Base-by-base conservation (phyloP, 1,140 invertebrate genomes). In the Caenorhabditis remanei region DNA sequence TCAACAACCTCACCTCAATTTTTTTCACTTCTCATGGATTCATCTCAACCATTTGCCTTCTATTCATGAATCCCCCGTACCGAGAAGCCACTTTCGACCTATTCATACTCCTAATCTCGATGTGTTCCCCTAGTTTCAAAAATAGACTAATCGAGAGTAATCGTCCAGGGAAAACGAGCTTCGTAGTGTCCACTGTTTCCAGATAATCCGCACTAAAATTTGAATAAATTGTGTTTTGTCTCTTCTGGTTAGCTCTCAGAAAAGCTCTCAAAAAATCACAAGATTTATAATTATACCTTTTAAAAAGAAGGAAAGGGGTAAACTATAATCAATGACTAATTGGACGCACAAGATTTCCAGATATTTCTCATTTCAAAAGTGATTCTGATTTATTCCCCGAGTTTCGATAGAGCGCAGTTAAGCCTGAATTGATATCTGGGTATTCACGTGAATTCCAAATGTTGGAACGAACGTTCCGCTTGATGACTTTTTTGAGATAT, bases 1-100 rank as follows among this genome's bases (percentile, higher is more conserved):
- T 71, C 14, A 71, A 71, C 19, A 71, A 43, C 19, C 24, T 43
- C 16, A 63, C 61, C 3, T 63, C 61, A 32, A 32, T 63, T 11
- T 40, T 24, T 3, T 63, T 63, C n/a, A 32, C 61, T 63, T 63
- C 21, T 11, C 61, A 63, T 63, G 61, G 61, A 63, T 63, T 63
- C 24, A 63, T 63, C 32, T 63, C 61, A 32, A 63, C 61, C 24
- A 21, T 63, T 63, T 63, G 21, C 11, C 61, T 63, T 32, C 24
- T 63, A 11, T 21, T 63, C 61, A 32, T 63, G 61, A 63, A 63
- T 63, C 61, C 61, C 1, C 61, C 61, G 0, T 46, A 71, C 46
- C 65, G 65, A 71, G 65, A 71, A 71, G 65, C 65, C 19, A 71
- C 65, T n/a, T 43, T 46, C 16, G 16, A 43, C 2, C 3, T n/a